These are phyloP conservation scores for Baronia brevicornis DNA, from an alignment of 2,888 invertebrate genomes.

Conservation along the genomic window DNA sequence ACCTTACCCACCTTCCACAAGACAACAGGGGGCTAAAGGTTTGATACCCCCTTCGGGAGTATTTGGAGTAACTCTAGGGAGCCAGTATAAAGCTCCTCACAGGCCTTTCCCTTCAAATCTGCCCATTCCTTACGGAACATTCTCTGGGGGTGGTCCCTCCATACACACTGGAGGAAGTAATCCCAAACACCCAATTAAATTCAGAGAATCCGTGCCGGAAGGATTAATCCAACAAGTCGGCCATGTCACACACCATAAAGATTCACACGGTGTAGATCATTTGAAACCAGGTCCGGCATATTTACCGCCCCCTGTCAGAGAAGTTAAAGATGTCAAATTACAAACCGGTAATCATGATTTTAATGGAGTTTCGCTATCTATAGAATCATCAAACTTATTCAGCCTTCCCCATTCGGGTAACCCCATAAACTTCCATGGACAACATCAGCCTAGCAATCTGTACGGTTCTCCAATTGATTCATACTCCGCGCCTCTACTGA, in stretches of 20 bases:
- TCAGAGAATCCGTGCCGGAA: slow-evolving; percentile 83
- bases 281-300: slow-evolving; percentile 70
- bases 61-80: slow-evolving; percentile 77
- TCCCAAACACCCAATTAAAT: slow-evolving; percentile 80
- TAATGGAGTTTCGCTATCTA: slow-evolving; percentile 52
- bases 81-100: slow-evolving; percentile 62
- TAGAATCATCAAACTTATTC: slow-evolving; percentile 67
- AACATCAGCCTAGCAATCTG: slow-evolving; percentile 38
- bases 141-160: slow-evolving; percentile 59
- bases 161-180: slow-evolving; percentile 52
- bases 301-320: slow-evolving; percentile 79
- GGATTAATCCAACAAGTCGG: slow-evolving; percentile 81
- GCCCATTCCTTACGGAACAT: slow-evolving; percentile 58
- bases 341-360: slow-evolving; percentile 38
- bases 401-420: slow-evolving; percentile 66
- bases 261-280: slow-evolving; percentile 74
- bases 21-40: slow-evolving; percentile 68
- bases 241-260: slow-evolving; percentile 77
- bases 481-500: slow-evolving; percentile 66
- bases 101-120: slow-evolving; percentile 42
- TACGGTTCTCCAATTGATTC: slow-evolving; percentile 69
- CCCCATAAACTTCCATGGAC: slow-evolving; percentile 64
- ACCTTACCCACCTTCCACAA: slow-evolving; percentile 44
- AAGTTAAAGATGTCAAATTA: slow-evolving; percentile 61
- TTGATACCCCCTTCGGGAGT: slow-evolving; percentile 76